Evolutionary conservation across 1,140 invertebrate genomes (phyloP).

Genomic region (Pseudomyrmex pallidus): DNA sequence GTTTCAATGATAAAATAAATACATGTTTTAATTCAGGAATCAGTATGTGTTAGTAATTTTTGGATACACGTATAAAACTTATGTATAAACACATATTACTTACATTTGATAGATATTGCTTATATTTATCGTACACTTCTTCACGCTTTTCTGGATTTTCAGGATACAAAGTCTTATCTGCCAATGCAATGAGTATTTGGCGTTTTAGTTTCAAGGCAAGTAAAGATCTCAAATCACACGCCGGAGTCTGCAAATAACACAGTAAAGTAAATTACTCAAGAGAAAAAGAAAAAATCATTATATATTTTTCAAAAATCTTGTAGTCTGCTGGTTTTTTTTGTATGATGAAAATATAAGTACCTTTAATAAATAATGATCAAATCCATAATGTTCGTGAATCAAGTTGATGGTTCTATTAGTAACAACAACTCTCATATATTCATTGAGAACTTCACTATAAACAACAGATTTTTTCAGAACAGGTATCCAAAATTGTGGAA

Average conservation of each 20-base stretch:
- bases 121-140: slow-evolving; percentile 93
- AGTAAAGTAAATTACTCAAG: not conserved
- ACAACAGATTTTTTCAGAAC: slow-evolving; percentile 91
- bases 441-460: slow-evolving; percentile 97
- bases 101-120: slow-evolving; percentile 92
- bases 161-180: slow-evolving; percentile 90
- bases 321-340: not conserved
- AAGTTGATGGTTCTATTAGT: slow-evolving; percentile 93
- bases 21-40: slow-evolving; percentile 25
- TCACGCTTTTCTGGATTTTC: slow-evolving; percentile 90
- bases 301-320: slow-evolving; percentile 17
- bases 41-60: not conserved
- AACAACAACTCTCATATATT: slow-evolving; percentile 92
- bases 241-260: slow-evolving; percentile 88
- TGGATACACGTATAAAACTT: not conserved
- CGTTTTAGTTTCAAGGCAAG: slow-evolving; percentile 93
- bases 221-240: slow-evolving; percentile 94
- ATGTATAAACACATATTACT: slow-evolving; percentile 79
- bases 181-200: slow-evolving; percentile 92
- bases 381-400: slow-evolving; percentile 96
- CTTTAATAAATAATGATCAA: slow-evolving; percentile 97
- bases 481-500: slow-evolving; percentile 95
- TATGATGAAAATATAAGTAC: slow-evolving; percentile 81
- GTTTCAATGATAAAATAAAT: slow-evolving; percentile 35
- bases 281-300: slow-evolving; percentile 41